phyloP scores from a whole-genome alignment of 2,113 vertebrate species.

The Odobenus rosmarus region DNA sequence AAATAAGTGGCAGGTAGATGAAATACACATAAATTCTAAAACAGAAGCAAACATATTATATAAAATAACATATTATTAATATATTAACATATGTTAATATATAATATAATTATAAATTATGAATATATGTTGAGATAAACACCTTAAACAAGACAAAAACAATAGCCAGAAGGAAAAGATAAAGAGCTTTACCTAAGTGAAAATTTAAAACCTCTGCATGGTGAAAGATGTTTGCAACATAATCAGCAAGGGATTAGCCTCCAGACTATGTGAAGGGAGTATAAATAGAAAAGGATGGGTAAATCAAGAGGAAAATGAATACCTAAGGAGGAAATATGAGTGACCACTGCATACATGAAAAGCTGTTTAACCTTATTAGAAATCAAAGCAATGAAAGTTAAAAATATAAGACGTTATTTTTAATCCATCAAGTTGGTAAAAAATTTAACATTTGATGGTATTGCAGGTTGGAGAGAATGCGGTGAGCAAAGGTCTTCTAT shows the following conservation, averaged over 20 bases:
- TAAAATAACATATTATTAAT: not conserved
- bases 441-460: not conserved
- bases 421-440: not conserved
- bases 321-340: not conserved
- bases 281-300: not conserved
- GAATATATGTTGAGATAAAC: not conserved
- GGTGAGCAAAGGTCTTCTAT: not conserved
- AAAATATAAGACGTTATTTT: not conserved
- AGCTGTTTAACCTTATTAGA: not conserved
- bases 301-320: not conserved
- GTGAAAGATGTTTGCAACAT: not conserved
- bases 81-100: not conserved
- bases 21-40: not conserved
- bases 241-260: not conserved
- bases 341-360: not conserved
- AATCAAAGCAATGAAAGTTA: not conserved
- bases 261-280: not conserved
- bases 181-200: not conserved
- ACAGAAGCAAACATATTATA: not conserved
- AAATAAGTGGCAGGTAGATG: not conserved
- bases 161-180: not conserved
- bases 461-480: not conserved
- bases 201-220: not conserved
- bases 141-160: not conserved
- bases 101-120: not conserved